These are phyloP conservation scores for Symphodus melops DNA, from an alignment of 2,113 vertebrate genomes.

Conservation along the genomic window DNA sequence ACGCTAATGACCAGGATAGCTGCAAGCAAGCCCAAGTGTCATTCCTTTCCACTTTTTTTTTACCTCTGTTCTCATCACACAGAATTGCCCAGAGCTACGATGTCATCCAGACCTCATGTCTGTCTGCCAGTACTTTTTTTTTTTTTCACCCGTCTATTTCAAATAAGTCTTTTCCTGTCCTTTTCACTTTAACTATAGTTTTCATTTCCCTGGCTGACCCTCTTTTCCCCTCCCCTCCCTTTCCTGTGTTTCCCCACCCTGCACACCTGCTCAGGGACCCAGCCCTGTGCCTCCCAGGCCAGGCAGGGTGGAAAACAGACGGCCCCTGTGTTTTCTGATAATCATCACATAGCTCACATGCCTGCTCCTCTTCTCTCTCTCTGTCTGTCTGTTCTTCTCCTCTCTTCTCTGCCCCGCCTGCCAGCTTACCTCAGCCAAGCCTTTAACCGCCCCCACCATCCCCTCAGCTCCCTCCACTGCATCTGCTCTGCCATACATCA, in stretches of 20 bases:
- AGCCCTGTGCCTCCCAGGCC: constrained; percentile 60
- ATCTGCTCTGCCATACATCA: constrained; percentile 80
- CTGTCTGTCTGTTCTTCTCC: constrained; percentile 45
- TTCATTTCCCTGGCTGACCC: constrained; percentile 29
- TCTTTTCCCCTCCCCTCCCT: constrained; percentile 1
- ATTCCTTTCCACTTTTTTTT: constrained; percentile 43
- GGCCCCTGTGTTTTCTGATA: constrained; percentile 80
- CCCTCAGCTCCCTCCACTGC: constrained; percentile 26
- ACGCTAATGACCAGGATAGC: constrained; percentile 65
- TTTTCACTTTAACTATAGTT: constrained; percentile 27
- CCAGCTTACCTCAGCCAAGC: constrained; percentile 69
- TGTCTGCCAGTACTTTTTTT: constrained; percentile 38
- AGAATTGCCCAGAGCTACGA: constrained; percentile 17
- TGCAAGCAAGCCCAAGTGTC: constrained; percentile 45
- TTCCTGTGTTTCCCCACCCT: constrained; percentile 27
- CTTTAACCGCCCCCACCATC: constrained; percentile 17
- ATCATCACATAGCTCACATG: constrained; percentile 84
- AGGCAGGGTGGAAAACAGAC: constrained; percentile 76
- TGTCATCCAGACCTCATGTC: constrained; percentile 38
- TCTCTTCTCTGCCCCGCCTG: constrained; percentile 47
- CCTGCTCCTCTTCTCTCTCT: constrained; percentile 65
- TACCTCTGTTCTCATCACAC: constrained; percentile 50
- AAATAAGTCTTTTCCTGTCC: constrained; percentile 44
- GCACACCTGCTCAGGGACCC: constrained; percentile 81
- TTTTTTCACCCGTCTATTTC: constrained; percentile 36